Conservation (phyloP, 2,113 vertebrate genomes). For the Myotis lucifugus region DNA sequence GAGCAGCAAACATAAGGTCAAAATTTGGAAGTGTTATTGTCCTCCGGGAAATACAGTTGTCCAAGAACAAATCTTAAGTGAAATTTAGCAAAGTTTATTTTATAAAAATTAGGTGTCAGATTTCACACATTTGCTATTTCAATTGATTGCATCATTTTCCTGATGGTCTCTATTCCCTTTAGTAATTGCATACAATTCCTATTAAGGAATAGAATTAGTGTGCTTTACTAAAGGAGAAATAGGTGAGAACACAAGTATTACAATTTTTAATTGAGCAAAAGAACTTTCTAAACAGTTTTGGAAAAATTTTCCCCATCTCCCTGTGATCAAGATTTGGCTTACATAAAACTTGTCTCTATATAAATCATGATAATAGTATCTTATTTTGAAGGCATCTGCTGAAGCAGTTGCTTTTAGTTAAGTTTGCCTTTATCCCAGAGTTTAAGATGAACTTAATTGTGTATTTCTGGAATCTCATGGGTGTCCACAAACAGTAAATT, state of each 20-base stretch:
- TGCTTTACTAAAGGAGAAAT: constrained; percentile 23
- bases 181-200: constrained; percentile 19
- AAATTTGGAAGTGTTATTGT: constrained; percentile 29
- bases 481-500: constrained; percentile 66
- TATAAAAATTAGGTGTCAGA: constrained; percentile 2
- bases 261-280: constrained; percentile 38
- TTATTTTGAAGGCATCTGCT: constrained; percentile 52
- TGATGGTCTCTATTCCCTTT: constrained; percentile 22
- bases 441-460: constrained; percentile 61
- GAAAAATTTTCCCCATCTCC: neutral
- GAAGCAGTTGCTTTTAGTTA: constrained; percentile 53
- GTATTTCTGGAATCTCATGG: constrained; percentile 59
- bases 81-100: constrained; percentile 15
- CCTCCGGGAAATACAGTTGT: neutral
- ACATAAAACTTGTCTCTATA: neutral
- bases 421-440: constrained; percentile 65
- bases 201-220: neutral
- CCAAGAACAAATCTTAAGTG: constrained; percentile 10
- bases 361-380: neutral
- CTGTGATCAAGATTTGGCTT: constrained; percentile 20
- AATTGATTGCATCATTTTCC: constrained; percentile 20
- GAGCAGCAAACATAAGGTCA: neutral
- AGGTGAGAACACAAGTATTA: neutral
- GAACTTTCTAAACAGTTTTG: constrained; percentile 26
- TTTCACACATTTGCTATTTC: constrained; percentile 28